phyloP scores from a whole-genome alignment of 2,888 invertebrate genomes.

The Physocephala rufipes region DNA sequence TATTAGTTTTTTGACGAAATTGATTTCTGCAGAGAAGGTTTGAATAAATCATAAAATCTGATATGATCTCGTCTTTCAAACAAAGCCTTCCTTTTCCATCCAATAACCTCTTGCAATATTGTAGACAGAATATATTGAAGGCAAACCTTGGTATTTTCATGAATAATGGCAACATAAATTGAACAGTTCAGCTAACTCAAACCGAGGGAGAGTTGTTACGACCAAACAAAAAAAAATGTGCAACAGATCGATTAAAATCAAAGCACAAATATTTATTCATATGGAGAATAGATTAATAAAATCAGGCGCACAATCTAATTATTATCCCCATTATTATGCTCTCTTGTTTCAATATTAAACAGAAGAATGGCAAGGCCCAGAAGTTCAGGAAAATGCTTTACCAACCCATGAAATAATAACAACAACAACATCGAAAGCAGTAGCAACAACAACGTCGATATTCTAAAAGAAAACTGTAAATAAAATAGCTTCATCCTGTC shows the following conservation, averaged over 20 bases:
- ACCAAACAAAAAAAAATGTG: too few relatives aligned
- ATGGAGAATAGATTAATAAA: neutral
- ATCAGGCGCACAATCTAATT: slow-evolving; percentile 4
- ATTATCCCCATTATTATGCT: neutral
- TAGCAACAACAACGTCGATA: too few relatives aligned
- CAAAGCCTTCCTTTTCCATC: neutral
- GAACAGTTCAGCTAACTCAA: neutral
- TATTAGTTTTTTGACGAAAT: slow-evolving; percentile 25
- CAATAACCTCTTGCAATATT: neutral
- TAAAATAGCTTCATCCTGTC: too few relatives aligned
- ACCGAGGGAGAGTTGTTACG: neutral
- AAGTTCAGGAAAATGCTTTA: too few relatives aligned
- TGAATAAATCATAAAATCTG: slow-evolving; percentile 1
- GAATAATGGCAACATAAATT: neutral
- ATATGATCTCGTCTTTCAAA: too few relatives aligned
- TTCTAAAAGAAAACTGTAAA: too few relatives aligned
- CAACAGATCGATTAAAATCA: neutral
- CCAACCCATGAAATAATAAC: too few relatives aligned
- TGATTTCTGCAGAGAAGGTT: slow-evolving; percentile 9
- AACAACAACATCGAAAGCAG: too few relatives aligned
- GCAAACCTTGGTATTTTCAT: neutral
- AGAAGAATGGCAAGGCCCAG: too few relatives aligned
- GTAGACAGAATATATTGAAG: neutral
- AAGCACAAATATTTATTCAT: slow-evolving; percentile 12
- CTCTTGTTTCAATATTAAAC: neutral